Base-by-base conservation (phyloP, 2,113 vertebrate species). In the Nanorana parkeri region DNA sequence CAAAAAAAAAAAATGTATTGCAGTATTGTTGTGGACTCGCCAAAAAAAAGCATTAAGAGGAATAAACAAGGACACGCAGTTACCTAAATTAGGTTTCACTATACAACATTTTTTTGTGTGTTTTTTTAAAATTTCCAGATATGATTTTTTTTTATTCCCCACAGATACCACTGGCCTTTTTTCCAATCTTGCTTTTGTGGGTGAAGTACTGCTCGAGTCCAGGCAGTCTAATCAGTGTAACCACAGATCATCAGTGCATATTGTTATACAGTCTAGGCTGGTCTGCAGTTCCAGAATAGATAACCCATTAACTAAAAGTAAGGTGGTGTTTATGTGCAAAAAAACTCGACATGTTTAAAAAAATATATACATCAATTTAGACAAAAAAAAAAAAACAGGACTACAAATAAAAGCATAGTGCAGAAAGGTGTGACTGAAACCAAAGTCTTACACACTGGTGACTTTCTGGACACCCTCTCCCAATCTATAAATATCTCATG, bases 31-130 rank as follows among this genome's bases (percentile, higher is more conserved):
- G 63, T 58, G 58, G 80, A 64, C 72, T 75, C 71, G n/a, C 72
- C 58, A 90, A 84, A 89, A 86, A 86, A 89, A 87, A 85, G 87
- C 82, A 90, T 87, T 86, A 88, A 86, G 90, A 86, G 89, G 87
- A 86, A 89, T 88, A 91, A 86, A 91, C 84, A 89, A 90, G 88
- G 58, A 77, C 41, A 77, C 17, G 67, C 51, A 24, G 28, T 47
- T 80, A 10, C 32, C 69, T 58, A 81, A 67, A 54, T 67, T 68
- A 67, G 69, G 56, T 54, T 83, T 66, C 15, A 74, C 52, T 69
- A 69, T 60, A 75, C 58, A 80, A 41, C 76, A 58, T 52, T 15
- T 51, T 47, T 47, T 3, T 36, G n/a, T n/a, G n/a, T n/a, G n/a
- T 36, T 36, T 15, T 8, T 47, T 15, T 29, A 10, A 52, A 5